Conservation (phyloP, 2,888 invertebrate genomes). For the Campaea margaritaria region DNA sequence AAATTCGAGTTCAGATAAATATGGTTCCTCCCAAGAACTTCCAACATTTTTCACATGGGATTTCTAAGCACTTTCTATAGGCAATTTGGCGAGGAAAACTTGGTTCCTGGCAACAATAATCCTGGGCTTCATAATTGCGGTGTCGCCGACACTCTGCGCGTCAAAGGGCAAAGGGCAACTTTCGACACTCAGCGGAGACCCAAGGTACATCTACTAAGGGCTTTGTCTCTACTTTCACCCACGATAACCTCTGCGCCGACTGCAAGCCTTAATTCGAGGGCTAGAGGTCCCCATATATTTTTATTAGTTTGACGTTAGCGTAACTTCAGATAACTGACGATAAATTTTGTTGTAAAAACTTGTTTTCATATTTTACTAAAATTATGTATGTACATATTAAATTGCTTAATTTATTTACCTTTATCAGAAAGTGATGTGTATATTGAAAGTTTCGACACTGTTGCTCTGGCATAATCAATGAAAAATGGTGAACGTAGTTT, state of each 20-base stretch:
- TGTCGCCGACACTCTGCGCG: conserved; percentile 34
- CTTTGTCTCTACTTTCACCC: conserved; percentile 30
- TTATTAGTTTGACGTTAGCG: conserved; percentile 11
- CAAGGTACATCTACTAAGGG: conserved; percentile 1
- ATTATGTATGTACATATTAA: too few species aligned
- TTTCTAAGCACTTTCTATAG: neutral
- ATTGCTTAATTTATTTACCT: too few species aligned
- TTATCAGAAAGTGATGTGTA: too few species aligned
- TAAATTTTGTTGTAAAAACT: too few species aligned
- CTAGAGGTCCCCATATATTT: conserved; percentile 27
- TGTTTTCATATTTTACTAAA: too few species aligned
- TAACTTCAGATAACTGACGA: conserved; percentile 9
- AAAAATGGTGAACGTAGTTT: too few species aligned
- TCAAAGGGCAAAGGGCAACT: conserved; percentile 35
- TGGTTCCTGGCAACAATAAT: conserved; percentile 10
- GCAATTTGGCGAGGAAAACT: conserved; percentile 1
- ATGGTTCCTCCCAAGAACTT: too few species aligned
- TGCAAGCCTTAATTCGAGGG: conserved; percentile 15
- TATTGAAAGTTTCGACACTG: too few species aligned
- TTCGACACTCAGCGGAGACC: conserved; percentile 30
- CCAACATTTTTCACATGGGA: too few species aligned
- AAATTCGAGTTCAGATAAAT: too few species aligned
- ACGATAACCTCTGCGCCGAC: conserved; percentile 21
- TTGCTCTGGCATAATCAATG: too few species aligned
- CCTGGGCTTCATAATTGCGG: conserved; percentile 23